Percentiles rank a stretch among this genome's conserved stretches.
Evolutionary conservation across 2,797 vertebrate species (phyloP).

Genomic region (Arrhamphus sclerolepis): DNA sequence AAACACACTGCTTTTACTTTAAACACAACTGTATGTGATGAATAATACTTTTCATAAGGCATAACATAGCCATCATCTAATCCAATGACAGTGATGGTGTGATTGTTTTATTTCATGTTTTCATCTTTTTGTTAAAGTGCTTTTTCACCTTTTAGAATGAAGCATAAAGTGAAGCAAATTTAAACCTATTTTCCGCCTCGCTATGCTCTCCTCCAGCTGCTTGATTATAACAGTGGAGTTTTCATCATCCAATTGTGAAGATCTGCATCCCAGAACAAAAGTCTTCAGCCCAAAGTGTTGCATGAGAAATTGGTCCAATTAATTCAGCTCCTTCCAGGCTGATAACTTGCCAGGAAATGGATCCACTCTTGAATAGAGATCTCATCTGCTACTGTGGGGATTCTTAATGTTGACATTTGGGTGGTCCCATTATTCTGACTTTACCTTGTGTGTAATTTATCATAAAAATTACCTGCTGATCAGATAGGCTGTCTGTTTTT

Average conservation of each 20-base stretch:
- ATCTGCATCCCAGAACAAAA: conserved; percentile 34
- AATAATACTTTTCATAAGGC: too few species aligned
- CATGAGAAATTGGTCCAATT: conserved; percentile 59
- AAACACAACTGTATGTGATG: too few species aligned
- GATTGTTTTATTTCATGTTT: neutral
- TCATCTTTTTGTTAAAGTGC: neutral
- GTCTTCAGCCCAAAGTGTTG: conserved; percentile 42
- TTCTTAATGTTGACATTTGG: conserved; percentile 52
- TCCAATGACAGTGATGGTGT: too few species aligned
- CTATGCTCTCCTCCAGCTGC: conserved; percentile 26
- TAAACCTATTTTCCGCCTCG: conserved; percentile 21
- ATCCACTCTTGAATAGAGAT: conserved; percentile 40
- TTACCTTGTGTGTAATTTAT: conserved; percentile 57
- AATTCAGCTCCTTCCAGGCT: conserved; percentile 51
- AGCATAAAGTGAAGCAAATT: conserved; percentile 16
- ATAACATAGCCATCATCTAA: too few species aligned
- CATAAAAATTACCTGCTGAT: conserved; percentile 38
- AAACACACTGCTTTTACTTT: too few species aligned
- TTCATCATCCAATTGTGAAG: conserved; percentile 36
- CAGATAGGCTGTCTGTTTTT: conserved; percentile 59
- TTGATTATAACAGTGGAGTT: conserved; percentile 40
- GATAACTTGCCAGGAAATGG: conserved; percentile 55
- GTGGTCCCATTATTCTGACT: conserved; percentile 60
- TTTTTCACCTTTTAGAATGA: neutral
- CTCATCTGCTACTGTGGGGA: conserved; percentile 43